These are phyloP conservation scores for Polydrusus cervinus DNA, from an alignment of 2,888 invertebrate species.

Conservation along the genomic window DNA sequence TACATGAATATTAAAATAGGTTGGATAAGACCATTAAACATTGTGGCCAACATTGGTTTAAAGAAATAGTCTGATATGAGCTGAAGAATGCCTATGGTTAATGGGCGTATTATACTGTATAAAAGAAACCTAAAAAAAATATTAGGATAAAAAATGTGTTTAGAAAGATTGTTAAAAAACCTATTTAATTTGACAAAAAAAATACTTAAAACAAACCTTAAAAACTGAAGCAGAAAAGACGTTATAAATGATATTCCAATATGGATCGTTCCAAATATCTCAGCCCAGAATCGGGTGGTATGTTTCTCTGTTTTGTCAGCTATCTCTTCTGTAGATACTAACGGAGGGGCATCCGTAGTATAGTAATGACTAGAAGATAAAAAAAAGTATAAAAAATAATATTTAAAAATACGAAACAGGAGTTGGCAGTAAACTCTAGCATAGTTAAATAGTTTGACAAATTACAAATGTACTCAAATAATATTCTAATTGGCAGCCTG, in stretches of 20 bases:
- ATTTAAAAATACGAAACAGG: too few species aligned
- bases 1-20: conserved; percentile 79
- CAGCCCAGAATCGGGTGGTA: conserved; percentile 80
- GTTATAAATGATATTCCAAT: conserved; percentile 77
- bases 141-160: background rate
- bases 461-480: too few species aligned
- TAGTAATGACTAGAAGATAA: conserved; percentile 75
- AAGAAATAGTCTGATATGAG: conserved; percentile 79
- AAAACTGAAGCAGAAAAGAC: conserved; percentile 76
- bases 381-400: conserved; percentile 30
- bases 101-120: conserved; percentile 75
- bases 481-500: too few species aligned
- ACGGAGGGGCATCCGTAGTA: conserved; percentile 78
- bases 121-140: conserved; percentile 71
- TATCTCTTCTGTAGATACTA: conserved; percentile 74
- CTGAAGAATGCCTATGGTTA: conserved; percentile 77
- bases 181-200: background rate
- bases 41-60: conserved; percentile 78
- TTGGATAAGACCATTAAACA: conserved; percentile 79
- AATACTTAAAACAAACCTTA: conserved; percentile 67
- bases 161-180: background rate
- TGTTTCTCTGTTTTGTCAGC: conserved; percentile 76
- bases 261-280: conserved; percentile 78
- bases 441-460: too few species aligned
- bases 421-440: too few species aligned